A percentile compares a stretch with the other conserved stretches of the same genome.
Evolutionary conservation across 2,113 vertebrate species (phyloP).

Genomic region (Tyrannus savana): DNA sequence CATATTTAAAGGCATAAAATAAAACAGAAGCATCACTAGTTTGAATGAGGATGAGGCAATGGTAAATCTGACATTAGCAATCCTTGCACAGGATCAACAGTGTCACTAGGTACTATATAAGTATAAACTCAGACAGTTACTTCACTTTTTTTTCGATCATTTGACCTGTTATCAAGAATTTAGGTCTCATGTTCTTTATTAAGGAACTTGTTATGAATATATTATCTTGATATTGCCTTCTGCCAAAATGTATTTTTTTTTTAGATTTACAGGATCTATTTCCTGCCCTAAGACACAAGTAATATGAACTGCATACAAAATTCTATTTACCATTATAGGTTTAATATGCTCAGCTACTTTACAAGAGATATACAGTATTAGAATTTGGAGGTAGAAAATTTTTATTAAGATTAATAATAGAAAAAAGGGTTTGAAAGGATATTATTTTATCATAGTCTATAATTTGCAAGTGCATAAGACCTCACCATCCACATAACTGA

Average conservation of each 20-base stretch:
- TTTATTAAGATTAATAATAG: background rate
- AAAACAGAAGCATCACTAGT: background rate
- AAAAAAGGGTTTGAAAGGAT: constrained; percentile 13
- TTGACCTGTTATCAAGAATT: background rate
- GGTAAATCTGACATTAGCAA: background rate
- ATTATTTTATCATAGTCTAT: constrained; percentile 22
- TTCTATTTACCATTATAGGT: background rate
- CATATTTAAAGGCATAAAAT: background rate
- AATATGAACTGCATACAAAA: background rate
- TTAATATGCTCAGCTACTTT: background rate
- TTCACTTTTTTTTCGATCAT: background rate
- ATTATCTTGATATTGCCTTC: background rate
- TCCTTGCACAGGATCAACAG: background rate
- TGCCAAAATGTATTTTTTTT: background rate
- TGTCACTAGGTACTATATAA: background rate
- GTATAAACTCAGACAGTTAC: background rate
- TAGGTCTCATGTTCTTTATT: background rate
- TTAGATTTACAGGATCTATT: background rate
- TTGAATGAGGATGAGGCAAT: background rate
- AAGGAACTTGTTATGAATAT: background rate
- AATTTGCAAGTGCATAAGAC: constrained; percentile 5
- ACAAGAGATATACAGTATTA: background rate
- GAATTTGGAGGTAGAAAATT: constrained; percentile 4
- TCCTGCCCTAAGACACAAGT: background rate
- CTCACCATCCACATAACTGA: background rate